These are phyloP conservation scores for Mamestra brassicae DNA, from an alignment of 2,888 invertebrate species.

Conservation along the genomic window DNA sequence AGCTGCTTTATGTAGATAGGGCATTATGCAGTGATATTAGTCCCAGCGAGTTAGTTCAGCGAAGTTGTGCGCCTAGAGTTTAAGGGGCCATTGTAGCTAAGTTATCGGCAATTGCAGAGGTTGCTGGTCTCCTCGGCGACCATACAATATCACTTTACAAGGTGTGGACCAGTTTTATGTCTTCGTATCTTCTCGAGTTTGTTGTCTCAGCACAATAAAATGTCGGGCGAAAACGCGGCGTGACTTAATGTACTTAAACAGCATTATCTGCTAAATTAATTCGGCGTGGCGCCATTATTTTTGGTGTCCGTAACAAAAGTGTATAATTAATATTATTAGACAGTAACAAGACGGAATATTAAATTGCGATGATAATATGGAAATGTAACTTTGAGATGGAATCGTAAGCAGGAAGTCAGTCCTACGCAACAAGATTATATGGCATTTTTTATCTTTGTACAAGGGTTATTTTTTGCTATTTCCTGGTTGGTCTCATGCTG, in stretches of 20 bases:
- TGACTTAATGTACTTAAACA: slow-evolving; percentile 21
- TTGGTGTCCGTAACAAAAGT: slow-evolving; percentile 14
- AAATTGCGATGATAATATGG: slow-evolving; percentile 29
- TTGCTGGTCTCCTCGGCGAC: slow-evolving; percentile 66
- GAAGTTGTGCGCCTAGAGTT: slow-evolving; percentile 72
- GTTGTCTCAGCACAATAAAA: slow-evolving; percentile 42
- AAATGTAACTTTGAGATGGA: neutral
- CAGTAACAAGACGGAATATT: slow-evolving; percentile 24
- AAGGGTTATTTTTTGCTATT: neutral
- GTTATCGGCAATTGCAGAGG: slow-evolving; percentile 74
- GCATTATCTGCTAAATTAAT: slow-evolving; percentile 32
- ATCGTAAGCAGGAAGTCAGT: neutral
- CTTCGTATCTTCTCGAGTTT: slow-evolving; percentile 45
- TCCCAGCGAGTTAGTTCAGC: slow-evolving; percentile 67
- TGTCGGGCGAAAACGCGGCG: slow-evolving; percentile 28
- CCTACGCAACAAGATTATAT: neutral
- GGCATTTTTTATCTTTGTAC: neutral
- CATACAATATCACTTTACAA: slow-evolving; percentile 66
- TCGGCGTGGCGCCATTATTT: slow-evolving; percentile 27
- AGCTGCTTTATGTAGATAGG: slow-evolving; percentile 74
- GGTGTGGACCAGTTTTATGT: slow-evolving; percentile 59
- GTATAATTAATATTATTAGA: slow-evolving; percentile 17
- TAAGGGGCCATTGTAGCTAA: slow-evolving; percentile 75
- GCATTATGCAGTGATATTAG: slow-evolving; percentile 72
- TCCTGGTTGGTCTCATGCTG: neutral